phyloP scores from a whole-genome alignment of 2,797 vertebrate species.

The Sciurus vulgaris region DNA sequence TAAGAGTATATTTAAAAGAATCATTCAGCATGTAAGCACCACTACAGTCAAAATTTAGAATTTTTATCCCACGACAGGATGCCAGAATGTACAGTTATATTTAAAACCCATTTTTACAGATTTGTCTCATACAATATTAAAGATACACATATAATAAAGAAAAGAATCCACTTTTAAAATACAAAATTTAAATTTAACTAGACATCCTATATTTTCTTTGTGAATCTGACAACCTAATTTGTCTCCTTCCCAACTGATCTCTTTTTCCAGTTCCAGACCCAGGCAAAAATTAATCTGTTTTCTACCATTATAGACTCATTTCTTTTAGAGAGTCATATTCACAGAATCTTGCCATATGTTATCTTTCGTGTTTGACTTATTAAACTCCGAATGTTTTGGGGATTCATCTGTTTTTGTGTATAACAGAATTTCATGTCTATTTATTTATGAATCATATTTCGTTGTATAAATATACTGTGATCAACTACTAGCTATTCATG shows the following conservation, averaged over 20 bases:
- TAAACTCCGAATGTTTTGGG: not conserved
- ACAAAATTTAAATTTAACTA: conserved; percentile 4
- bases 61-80: not conserved
- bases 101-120: not conserved
- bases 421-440: not conserved
- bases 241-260: not conserved
- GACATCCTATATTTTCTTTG: not conserved
- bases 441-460: not conserved
- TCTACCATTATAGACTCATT: not conserved
- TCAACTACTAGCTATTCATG: conserved; percentile 13
- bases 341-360: not conserved
- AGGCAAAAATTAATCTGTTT: not conserved
- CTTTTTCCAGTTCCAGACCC: not conserved
- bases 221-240: not conserved
- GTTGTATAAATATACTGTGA: not conserved
- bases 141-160: not conserved
- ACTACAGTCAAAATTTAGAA: not conserved
- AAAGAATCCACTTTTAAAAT: not conserved
- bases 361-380: not conserved
- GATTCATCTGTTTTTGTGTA: not conserved
- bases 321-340: not conserved
- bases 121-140: not conserved
- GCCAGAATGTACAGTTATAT: not conserved
- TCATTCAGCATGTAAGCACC: not conserved
- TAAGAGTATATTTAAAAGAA: not conserved